phyloP scores from a whole-genome alignment of 1,140 invertebrate species.

The Sinonovacula constricta region DNA sequence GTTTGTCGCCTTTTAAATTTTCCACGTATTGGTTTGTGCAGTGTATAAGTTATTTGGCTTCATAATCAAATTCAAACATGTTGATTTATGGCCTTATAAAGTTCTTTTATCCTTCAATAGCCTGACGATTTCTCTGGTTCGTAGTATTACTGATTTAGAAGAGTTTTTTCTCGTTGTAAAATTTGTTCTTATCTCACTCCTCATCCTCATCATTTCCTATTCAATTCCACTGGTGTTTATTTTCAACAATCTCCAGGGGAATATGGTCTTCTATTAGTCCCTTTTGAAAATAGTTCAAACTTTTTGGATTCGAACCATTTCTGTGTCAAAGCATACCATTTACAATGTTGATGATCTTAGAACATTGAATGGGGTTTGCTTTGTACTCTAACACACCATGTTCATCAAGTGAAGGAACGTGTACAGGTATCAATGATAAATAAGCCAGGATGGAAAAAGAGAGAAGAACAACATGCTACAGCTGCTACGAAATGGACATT shows the following conservation, averaged over 20 bases:
- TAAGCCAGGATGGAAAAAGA: too few relatives aligned
- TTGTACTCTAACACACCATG: not conserved
- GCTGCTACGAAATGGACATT: too few relatives aligned
- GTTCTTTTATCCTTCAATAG: not conserved
- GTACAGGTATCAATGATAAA: too few relatives aligned
- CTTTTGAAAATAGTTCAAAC: not conserved
- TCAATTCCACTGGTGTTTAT: not conserved
- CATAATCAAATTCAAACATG: not conserved
- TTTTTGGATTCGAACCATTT: not conserved
- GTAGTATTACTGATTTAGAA: not conserved
- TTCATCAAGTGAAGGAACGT: too few relatives aligned
- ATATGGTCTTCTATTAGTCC: not conserved
- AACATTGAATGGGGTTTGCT: not conserved
- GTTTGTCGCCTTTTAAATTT: too few relatives aligned
- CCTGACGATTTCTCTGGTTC: not conserved
- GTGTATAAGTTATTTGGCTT: not conserved
- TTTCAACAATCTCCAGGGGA: not conserved
- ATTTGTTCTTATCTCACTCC: not conserved
- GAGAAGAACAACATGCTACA: too few relatives aligned
- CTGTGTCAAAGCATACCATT: not conserved
- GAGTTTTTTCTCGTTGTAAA: not conserved
- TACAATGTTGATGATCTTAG: constrained; percentile 4
- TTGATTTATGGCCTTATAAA: not conserved
- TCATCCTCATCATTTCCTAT: not conserved
- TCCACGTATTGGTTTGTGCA: not conserved